These are phyloP conservation scores for Aphis craccivora DNA, from an alignment of 1,140 invertebrate species.

Conservation along the genomic window DNA sequence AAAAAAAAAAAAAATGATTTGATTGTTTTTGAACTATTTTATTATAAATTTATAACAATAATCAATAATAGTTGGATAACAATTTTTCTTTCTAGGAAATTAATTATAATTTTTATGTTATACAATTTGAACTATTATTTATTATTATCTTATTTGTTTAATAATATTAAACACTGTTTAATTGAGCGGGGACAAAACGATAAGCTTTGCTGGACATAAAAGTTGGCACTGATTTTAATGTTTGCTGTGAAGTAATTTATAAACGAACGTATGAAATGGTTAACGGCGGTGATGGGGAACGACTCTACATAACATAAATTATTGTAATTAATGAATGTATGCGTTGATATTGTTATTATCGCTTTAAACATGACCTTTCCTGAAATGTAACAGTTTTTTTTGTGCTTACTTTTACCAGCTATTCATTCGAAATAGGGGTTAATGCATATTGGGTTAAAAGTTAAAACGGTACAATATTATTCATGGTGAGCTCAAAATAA, in stretches of 20 bases:
- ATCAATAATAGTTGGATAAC: neutral
- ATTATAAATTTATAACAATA: neutral
- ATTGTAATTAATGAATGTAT: neutral
- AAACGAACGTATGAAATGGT: conserved; percentile 1
- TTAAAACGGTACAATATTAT: neutral
- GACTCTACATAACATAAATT: neutral
- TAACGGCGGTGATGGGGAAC: neutral
- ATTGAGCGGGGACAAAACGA: neutral
- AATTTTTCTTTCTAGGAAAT: neutral
- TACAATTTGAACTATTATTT: neutral
- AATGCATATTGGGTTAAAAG: neutral
- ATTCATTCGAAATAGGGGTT: neutral
- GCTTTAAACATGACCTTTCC: neutral
- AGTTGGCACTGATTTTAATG: conserved; percentile 6
- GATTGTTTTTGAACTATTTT: neutral
- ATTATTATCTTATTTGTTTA: neutral
- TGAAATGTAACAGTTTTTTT: neutral
- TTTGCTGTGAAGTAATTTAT: neutral
- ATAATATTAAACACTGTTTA: neutral
- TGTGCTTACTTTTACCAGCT: neutral
- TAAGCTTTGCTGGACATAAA: conserved; percentile 15
- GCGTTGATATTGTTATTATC: conserved; percentile 1
- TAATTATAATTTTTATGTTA: neutral
- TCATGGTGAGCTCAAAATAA: neutral
- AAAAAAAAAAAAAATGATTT: neutral